Base-by-base conservation (phyloP, 2,113 vertebrate species). In the Rhombomys opimus region DNA sequence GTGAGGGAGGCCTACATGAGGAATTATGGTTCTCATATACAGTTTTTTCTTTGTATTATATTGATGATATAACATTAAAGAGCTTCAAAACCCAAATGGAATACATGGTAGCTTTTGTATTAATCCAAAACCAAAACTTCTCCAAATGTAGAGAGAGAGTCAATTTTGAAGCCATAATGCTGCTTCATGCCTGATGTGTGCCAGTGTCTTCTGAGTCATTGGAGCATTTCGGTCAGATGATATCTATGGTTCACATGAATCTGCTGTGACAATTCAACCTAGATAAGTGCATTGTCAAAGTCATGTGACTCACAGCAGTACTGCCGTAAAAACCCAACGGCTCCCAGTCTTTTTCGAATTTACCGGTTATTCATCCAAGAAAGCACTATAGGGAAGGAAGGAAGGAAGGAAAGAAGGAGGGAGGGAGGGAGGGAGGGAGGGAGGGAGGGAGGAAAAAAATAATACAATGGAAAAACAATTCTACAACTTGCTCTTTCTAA, bases 51-150 rank as follows among this genome's bases (percentile, higher is more conserved):
- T 84, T 70, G 20, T 82, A 54, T 77, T 12, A 70, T 90, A 93
- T n/a, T 87, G 70, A 82, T 72, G 32, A 30, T 15, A 76, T 17
- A 68, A 87, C 23, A 65, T 13, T 32, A 35, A 85, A 90, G 59
- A 46, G 1, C 35, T 41, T 50, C 41, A n/a, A 89, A 92, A 88
- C 11, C 65, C 89, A 86, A 80, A 52, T 41, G 35, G 17, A 46
- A 91, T 46, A 70, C 3, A 70, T 1, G 72, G 17, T 12, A 87
- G 12, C 17, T 41, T 85, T 7, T 80, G 5, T 94, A 1, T 76
- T 95, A 81, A 61, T 76, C 10, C 4, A 72, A 75, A 95, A 75
- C 6, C 27, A 54, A 96, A 86, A 90, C n/a, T 18, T 87, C 72
- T 8, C 27, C 27, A 76, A 73, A 35, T 81, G 17, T 54, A 9